Evolutionary conservation across 2,797 vertebrate species (phyloP).

Genomic region (Gastrophryne carolinensis): DNA sequence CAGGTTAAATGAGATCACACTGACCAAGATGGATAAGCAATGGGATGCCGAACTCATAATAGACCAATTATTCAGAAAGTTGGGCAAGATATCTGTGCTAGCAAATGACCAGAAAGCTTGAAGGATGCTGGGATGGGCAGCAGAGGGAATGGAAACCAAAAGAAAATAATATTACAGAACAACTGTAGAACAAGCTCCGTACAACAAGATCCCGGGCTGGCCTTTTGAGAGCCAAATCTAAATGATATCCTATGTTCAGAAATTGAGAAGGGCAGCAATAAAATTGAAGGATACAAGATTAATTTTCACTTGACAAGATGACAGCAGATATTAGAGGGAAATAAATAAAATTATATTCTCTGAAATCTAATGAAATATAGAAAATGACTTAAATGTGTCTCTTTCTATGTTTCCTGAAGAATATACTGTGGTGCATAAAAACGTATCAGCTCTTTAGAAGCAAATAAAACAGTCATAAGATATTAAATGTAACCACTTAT

Average conservation of each 20-base stretch:
- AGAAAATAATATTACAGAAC: slow-evolving; percentile 38
- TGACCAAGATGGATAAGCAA: slow-evolving; percentile 52
- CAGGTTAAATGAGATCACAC: slow-evolving; percentile 52
- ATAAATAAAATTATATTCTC: slow-evolving; percentile 26
- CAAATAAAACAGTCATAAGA: too few relatives aligned
- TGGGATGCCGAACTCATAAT: slow-evolving; percentile 48
- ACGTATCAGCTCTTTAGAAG: too few relatives aligned
- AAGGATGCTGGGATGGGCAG: slow-evolving; percentile 10
- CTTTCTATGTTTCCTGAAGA: too few relatives aligned
- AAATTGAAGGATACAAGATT: slow-evolving; percentile 19
- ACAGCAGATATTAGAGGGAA: slow-evolving; percentile 16
- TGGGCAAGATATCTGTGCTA: slow-evolving; percentile 36
- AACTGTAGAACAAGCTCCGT: slow-evolving; percentile 20
- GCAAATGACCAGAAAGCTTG: slow-evolving; percentile 26
- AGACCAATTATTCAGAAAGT: slow-evolving; percentile 50
- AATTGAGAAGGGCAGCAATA: not conserved
- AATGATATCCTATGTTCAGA: slow-evolving; percentile 18
- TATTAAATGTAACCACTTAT: too few relatives aligned
- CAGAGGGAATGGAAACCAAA: slow-evolving; percentile 32
- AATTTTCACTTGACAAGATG: slow-evolving; percentile 1
- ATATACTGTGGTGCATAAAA: too few relatives aligned
- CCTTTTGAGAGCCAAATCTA: not conserved
- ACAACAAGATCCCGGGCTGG: not conserved
- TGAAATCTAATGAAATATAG: not conserved
- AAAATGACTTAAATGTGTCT: too few relatives aligned